These are phyloP conservation scores for Crossocerus cetratus DNA, from an alignment of 2,888 invertebrate genomes.

Conservation along the genomic window DNA sequence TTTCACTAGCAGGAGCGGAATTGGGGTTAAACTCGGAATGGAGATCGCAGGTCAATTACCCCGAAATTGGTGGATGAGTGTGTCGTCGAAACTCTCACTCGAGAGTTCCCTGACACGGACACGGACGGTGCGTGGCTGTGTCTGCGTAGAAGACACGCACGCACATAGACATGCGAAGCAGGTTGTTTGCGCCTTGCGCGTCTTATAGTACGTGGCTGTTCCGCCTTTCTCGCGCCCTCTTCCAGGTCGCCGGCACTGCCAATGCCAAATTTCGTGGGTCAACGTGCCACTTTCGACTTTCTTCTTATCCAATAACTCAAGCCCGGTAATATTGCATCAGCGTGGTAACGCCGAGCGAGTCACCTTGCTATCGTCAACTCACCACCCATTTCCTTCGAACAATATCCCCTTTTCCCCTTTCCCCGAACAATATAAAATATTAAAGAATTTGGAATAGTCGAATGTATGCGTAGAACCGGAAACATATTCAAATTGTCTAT, in stretches of 20 bases:
- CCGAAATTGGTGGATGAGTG: slow-evolving; percentile 28
- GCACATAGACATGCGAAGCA: background rate
- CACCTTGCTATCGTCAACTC: background rate
- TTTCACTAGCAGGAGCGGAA: background rate
- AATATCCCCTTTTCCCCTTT: too few relatives aligned
- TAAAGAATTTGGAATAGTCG: too few relatives aligned
- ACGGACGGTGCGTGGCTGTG: background rate
- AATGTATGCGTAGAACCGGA: too few relatives aligned
- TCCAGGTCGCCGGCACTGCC: slow-evolving; percentile 52
- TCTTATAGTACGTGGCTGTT: slow-evolving; percentile 33
- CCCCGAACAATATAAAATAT: too few relatives aligned
- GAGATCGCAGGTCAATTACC: slow-evolving; percentile 38
- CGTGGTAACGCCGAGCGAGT: slow-evolving; percentile 12
- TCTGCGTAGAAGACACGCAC: too few relatives aligned
- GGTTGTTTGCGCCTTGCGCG: slow-evolving; percentile 17
- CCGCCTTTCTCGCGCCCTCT: slow-evolving; percentile 42
- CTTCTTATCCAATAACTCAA: slow-evolving; percentile 40
- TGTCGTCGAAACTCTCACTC: slow-evolving; percentile 48
- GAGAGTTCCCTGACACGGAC: slow-evolving; percentile 42
- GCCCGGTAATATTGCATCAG: slow-evolving; percentile 46
- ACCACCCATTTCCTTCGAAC: background rate
- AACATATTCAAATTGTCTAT: too few relatives aligned
- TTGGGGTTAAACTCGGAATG: slow-evolving; percentile 37
- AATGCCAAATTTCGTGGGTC: slow-evolving; percentile 71
- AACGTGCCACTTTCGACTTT: slow-evolving; percentile 69